A percentile compares a stretch with the other conserved stretches of the same genome.
These are phyloP conservation scores for Mimachlamys varia DNA, from an alignment of 2,888 invertebrate genomes.

Conservation along the genomic window DNA sequence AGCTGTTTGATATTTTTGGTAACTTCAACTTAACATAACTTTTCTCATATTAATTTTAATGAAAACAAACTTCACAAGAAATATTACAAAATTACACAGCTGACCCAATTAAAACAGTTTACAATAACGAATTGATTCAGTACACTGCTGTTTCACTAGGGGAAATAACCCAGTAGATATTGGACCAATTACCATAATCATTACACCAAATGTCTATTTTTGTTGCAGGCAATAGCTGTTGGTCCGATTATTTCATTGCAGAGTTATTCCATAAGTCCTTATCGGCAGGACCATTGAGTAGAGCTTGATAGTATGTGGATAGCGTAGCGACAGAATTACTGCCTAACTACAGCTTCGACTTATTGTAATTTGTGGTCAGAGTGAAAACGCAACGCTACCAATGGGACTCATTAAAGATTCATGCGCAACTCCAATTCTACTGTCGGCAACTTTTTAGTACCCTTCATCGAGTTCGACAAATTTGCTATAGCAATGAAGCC, in stretches of 20 bases:
- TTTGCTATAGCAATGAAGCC: slow-evolving; percentile 19
- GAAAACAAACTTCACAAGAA: too few relatives aligned
- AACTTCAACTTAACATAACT: too few relatives aligned
- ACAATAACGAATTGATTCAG: too few relatives aligned
- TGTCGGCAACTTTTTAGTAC: slow-evolving; percentile 18
- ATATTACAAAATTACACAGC: too few relatives aligned
- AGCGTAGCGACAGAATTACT: not conserved
- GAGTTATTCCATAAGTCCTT: not conserved
- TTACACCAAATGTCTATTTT: not conserved
- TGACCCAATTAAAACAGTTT: too few relatives aligned
- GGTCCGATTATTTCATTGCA: not conserved
- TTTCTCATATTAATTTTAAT: too few relatives aligned
- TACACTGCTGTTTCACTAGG: too few relatives aligned
- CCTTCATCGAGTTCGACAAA: not conserved
- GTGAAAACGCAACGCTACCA: not conserved
- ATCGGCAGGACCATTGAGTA: not conserved
- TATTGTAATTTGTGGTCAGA: not conserved
- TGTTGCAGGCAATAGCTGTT: not conserved
- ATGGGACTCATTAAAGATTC: slow-evolving; percentile 1
- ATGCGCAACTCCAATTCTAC: slow-evolving; percentile 9
- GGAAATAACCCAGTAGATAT: too few relatives aligned
- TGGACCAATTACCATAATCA: too few relatives aligned
- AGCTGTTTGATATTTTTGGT: too few relatives aligned
- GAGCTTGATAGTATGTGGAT: not conserved
- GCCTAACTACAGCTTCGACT: not conserved